A percentile compares a stretch with the other conserved stretches of the same genome.
phyloP scores from a whole-genome alignment of 2,113 vertebrate genomes.

The Lasiurus borealis region DNA sequence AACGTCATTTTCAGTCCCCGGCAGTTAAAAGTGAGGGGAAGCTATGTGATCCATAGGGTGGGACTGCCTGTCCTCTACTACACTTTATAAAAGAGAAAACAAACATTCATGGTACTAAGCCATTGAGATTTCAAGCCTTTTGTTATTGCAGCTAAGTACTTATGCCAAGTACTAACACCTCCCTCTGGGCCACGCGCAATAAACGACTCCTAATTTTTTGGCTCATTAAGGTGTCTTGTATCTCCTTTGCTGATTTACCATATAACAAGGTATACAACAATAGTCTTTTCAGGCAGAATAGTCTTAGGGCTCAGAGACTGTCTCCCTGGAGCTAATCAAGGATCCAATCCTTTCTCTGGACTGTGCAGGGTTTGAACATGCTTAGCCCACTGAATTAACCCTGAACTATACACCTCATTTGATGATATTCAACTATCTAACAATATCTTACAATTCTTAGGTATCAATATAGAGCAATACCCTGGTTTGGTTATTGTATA shows the following conservation, averaged over 20 bases:
- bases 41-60: background rate
- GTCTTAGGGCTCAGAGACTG: background rate
- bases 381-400: background rate
- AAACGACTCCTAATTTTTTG: too few species aligned
- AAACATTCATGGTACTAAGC: background rate
- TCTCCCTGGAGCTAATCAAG: background rate
- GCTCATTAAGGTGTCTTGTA: too few species aligned
- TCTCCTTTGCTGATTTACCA: too few species aligned
- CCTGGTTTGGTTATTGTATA: background rate
- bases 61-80: background rate
- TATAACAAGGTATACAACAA: background rate
- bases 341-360: background rate
- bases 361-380: background rate
- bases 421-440: background rate
- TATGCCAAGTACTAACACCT: too few species aligned
- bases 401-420: background rate
- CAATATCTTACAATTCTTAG: background rate
- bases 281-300: background rate
- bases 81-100: background rate
- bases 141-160: background rate
- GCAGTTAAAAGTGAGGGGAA: background rate
- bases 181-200: too few species aligned
- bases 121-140: background rate
- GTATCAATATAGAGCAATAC: background rate
- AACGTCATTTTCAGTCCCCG: background rate